Conservation (phyloP, 1,140 invertebrate genomes). For the Heliothis subflexa region DNA sequence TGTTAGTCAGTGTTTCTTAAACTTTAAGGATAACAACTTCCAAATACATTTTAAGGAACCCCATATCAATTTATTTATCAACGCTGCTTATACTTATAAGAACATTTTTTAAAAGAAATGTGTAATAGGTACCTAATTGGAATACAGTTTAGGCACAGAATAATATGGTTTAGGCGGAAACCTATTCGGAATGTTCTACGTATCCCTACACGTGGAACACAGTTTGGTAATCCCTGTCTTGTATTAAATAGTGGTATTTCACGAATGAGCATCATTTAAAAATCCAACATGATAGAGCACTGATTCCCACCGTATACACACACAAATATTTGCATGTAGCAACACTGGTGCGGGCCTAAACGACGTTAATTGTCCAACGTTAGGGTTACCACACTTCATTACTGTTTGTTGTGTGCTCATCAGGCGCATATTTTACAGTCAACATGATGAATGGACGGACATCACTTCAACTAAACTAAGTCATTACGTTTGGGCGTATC, state of each 20-base stretch:
- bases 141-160: no score
- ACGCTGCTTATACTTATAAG: no score
- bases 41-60: no score
- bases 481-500: constrained; percentile 34
- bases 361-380: constrained; percentile 47
- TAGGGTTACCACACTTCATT: constrained; percentile 46
- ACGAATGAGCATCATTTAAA: neutral
- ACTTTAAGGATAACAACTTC: no score
- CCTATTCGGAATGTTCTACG: no score
- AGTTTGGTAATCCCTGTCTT: no score
- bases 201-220: no score
- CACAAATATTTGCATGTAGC: constrained; percentile 27
- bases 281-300: constrained; percentile 10
- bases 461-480: constrained; percentile 9
- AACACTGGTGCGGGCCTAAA: constrained; percentile 37
- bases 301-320: neutral
- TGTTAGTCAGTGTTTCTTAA: no score
- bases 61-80: no score
- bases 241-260: neutral
- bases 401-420: constrained; percentile 41
- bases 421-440: constrained; percentile 38
- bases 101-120: no score
- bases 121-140: no score
- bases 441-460: constrained; percentile 48
- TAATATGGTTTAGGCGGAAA: no score